Percentiles rank a stretch among this genome's conserved stretches.
Evolutionary conservation across 2,888 invertebrate genomes (phyloP).

Genomic region (Nemotelus pantherinus): DNA sequence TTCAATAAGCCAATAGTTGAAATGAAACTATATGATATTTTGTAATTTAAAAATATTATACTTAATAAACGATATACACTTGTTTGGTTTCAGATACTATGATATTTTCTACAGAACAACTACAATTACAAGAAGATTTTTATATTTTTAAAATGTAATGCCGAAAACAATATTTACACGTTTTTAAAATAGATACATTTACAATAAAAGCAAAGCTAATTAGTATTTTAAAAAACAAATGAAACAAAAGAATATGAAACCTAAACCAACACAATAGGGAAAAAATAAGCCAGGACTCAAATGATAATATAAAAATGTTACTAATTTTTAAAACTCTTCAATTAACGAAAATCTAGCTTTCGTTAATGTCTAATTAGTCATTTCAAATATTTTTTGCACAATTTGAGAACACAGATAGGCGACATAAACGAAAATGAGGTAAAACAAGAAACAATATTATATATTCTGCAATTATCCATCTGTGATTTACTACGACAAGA

Average conservation of each 20-base stretch:
- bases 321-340: background rate
- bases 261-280: conserved; percentile 28
- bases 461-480: conserved; percentile 47
- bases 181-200: conserved; percentile 46
- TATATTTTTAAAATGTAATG: conserved; percentile 48
- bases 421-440: conserved; percentile 3
- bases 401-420: conserved; percentile 20
- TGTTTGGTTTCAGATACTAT: conserved; percentile 50
- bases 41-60: conserved; percentile 38
- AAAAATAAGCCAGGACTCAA: conserved; percentile 28
- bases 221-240: conserved; percentile 24
- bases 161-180: conserved; percentile 49
- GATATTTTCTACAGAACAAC: conserved; percentile 47
- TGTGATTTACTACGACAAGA: conserved; percentile 49
- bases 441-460: conserved; percentile 25
- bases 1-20: conserved; percentile 42
- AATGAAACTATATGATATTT: conserved; percentile 36
- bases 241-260: background rate
- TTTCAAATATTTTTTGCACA: conserved; percentile 4
- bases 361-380: background rate
- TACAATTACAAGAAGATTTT: conserved; percentile 36
- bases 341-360: background rate
- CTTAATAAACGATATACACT: conserved; percentile 34
- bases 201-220: conserved; percentile 34
- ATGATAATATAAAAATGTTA: conserved; percentile 35